Evolutionary conservation across 1,140 invertebrate species (phyloP).

Genomic region (Trichomalopsis sarcophagae): DNA sequence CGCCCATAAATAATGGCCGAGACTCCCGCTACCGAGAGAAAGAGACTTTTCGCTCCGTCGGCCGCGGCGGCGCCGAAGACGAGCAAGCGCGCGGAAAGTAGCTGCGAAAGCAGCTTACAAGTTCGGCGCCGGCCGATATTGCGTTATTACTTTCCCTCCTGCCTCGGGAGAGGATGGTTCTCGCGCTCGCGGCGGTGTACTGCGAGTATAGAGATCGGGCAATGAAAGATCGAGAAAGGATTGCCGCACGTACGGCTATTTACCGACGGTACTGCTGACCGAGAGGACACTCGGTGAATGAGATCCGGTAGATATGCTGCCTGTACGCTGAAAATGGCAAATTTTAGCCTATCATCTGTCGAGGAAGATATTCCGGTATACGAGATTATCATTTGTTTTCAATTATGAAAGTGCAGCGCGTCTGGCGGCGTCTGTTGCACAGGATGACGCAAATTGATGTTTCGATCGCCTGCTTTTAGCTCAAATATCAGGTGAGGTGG

Average conservation of each 20-base stretch:
- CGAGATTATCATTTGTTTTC: too few species aligned
- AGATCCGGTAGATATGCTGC: slow-evolving; percentile 2
- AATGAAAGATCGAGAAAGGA: slow-evolving; percentile 66
- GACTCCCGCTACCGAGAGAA: background rate
- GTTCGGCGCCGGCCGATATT: slow-evolving; percentile 59
- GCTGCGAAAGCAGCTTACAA: slow-evolving; percentile 64
- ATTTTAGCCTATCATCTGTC: too few species aligned
- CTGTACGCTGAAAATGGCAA: too few species aligned
- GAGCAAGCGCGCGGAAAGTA: slow-evolving; percentile 59
- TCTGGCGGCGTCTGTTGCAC: too few species aligned
- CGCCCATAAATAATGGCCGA: slow-evolving; percentile 65
- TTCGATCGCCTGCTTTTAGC: too few species aligned
- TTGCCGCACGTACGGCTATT: slow-evolving; percentile 62
- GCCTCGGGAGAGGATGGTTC: background rate
- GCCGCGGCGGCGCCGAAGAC: background rate
- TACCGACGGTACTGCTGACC: slow-evolving; percentile 46
- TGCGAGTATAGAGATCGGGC: slow-evolving; percentile 1
- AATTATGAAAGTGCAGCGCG: too few species aligned
- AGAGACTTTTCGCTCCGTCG: slow-evolving; percentile 22
- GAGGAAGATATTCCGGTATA: too few species aligned
- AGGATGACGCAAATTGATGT: too few species aligned
- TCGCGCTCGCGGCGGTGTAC: background rate
- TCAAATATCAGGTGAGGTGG: too few species aligned
- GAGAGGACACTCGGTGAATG: slow-evolving; percentile 46
- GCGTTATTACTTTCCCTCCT: slow-evolving; percentile 64